Evolutionary conservation across 2,797 vertebrate genomes (phyloP).

Genomic region (Bryconaethiops microstoma): DNA sequence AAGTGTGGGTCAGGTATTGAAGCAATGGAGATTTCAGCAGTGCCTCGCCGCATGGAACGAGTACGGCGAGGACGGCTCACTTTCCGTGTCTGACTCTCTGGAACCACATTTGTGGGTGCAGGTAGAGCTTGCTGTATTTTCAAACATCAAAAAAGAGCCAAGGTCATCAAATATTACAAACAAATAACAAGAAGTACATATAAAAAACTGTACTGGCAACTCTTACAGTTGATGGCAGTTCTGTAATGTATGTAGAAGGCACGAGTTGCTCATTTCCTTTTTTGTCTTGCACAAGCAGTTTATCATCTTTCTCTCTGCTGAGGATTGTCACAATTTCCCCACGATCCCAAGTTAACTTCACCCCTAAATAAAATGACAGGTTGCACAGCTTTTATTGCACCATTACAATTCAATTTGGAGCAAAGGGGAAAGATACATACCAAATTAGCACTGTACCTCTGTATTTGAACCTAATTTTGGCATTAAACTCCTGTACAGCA

Average conservation of each 20-base stretch:
- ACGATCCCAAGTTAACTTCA: conserved; percentile 59
- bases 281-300: conserved; percentile 64
- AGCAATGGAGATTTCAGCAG: conserved; percentile 69
- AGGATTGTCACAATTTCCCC: conserved; percentile 64
- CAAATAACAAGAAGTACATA: neutral
- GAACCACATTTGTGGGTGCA: conserved; percentile 37
- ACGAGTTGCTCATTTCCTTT: conserved; percentile 68
- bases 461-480: conserved; percentile 68
- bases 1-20: conserved; percentile 77
- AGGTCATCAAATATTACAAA: conserved; percentile 14
- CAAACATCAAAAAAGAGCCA: conserved; percentile 21
- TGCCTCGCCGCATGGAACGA: conserved; percentile 65
- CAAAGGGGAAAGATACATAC: neutral
- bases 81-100: conserved; percentile 60
- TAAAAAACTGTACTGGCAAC: neutral
- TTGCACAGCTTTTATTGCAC: neutral
- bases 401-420: neutral
- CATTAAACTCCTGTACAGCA: conserved; percentile 31
- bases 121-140: conserved; percentile 52
- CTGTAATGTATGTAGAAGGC: conserved; percentile 64
- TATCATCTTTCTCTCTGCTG: conserved; percentile 51
- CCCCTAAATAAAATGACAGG: conserved; percentile 55
- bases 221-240: conserved; percentile 62
- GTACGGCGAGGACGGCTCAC: conserved; percentile 62
- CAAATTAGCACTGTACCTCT: conserved; percentile 65